Evolutionary conservation across 2,113 vertebrate genomes (phyloP), one percentile per base, ranked within the genome.

Genomic region (Gymnarchus niloticus): DNA sequence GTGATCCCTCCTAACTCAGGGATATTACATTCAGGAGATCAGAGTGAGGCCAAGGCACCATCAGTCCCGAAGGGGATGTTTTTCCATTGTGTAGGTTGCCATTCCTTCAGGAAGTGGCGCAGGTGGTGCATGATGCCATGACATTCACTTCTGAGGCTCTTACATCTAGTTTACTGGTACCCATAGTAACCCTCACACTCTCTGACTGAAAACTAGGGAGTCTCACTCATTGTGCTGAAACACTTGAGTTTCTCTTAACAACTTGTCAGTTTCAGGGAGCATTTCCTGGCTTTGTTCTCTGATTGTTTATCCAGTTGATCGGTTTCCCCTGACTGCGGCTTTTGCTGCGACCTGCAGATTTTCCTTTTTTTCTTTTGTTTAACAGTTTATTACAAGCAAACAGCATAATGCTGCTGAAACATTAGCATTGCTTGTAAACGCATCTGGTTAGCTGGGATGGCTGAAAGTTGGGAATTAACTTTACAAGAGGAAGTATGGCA

Each of bases 151-250:
- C 52, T 25, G 9, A 4, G 9, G 28, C 37, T 25, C n/a, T 82
- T 56, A 54, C 5, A 10, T 82, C 51, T 54, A 37, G 51, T 48
- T 10, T 82, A 56, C 48, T n/a, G 49, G 48, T 82, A 49, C 25
- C 80, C 80, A 82, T 82, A 51, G 80, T 82, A 82, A 82, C 80
- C 80, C 48, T 19, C 51, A 82, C 21, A 51, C 77, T 46, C 77
- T 73, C 37, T 25, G 28, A 56, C 25, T 54, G 80, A 19, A 82
- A 37, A 37, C 49, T n/a, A 82, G 48, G 51, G 80, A 82, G 25
- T 56, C 51, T 82, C 51, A 54, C 51, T 82, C 80, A 54, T 12
- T 54, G 80, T 33, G 51, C 51, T 56, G 51, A 82, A 25, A 82
- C 28, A 82, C 56, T 28, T 56, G 49, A 49, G 10, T 44, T 21